phyloP scores from a whole-genome alignment of 2,113 vertebrate genomes.

The Cyanoramphus novaezelandiae region DNA sequence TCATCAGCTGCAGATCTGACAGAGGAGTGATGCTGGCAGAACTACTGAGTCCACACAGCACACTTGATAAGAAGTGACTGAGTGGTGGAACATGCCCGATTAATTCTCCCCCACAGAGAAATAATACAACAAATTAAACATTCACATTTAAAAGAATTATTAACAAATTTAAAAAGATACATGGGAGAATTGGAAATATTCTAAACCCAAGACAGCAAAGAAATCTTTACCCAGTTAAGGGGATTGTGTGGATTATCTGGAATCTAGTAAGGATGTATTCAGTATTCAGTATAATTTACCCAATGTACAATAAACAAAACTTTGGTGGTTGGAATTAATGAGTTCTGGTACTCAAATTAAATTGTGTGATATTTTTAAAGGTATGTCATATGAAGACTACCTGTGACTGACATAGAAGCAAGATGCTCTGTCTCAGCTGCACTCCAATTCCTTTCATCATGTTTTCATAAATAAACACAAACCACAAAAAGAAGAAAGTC shows the following conservation, averaged over 20 bases:
- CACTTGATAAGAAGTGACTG: background rate
- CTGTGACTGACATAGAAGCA: background rate
- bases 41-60: background rate
- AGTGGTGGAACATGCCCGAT: rapidly evolving
- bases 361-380: background rate
- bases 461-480: background rate
- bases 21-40: background rate
- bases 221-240: background rate
- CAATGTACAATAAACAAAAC: background rate
- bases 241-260: background rate
- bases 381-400: background rate
- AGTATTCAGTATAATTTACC: background rate
- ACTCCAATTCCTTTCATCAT: background rate
- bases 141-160: background rate
- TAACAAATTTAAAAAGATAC: background rate
- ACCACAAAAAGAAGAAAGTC: background rate
- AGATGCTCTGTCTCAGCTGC: background rate
- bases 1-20: background rate
- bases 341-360: background rate
- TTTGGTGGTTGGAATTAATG: background rate
- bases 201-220: background rate
- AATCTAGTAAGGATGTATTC: background rate
- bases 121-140: background rate
- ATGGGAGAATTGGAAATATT: background rate
- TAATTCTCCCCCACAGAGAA: background rate